Conservation (phyloP, 1,140 invertebrate genomes). For the Brachionus plicatilis region DNA sequence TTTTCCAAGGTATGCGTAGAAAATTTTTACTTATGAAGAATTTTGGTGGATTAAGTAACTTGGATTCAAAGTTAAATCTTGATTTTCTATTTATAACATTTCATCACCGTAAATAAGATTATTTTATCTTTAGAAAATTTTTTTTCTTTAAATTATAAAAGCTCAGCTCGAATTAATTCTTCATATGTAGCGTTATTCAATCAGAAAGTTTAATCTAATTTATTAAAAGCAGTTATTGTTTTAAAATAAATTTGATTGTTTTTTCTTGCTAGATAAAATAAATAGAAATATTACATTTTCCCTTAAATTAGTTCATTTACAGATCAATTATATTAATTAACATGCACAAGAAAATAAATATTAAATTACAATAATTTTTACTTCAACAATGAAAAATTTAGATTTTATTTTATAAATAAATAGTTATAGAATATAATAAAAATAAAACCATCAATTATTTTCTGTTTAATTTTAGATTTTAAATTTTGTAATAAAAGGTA, state of each 20-base stretch:
- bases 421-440: too few relatives aligned
- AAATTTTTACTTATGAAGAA: background rate
- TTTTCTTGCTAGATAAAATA: background rate
- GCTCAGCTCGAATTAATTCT: background rate
- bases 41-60: background rate
- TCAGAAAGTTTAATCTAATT: background rate
- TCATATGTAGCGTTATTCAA: background rate
- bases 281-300: background rate
- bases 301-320: background rate
- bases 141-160: background rate
- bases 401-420: too few relatives aligned
- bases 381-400: too few relatives aligned
- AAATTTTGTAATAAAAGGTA: too few relatives aligned
- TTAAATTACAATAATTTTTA: background rate
- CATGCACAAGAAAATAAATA: background rate
- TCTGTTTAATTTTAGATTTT: too few relatives aligned
- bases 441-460: too few relatives aligned
- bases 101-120: background rate
- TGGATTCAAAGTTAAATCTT: background rate
- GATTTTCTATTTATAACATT: background rate
- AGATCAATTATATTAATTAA: background rate
- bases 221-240: background rate
- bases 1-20: background rate
- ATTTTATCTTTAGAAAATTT: background rate
- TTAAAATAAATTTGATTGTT: background rate